Evolutionary conservation across 2,888 invertebrate genomes (phyloP).

Genomic region (Agrenia bidenticulata): DNA sequence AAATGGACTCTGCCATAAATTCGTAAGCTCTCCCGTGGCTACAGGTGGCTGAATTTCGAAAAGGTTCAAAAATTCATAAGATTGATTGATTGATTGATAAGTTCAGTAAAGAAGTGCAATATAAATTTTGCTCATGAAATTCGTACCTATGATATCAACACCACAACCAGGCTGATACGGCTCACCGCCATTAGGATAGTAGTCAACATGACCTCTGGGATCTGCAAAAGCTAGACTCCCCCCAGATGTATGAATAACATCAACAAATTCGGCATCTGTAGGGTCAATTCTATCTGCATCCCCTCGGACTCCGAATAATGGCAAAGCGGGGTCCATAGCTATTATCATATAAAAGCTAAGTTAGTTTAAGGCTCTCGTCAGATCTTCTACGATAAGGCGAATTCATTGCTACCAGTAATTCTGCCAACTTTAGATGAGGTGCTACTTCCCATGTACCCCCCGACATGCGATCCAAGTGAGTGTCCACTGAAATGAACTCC

Average conservation of each 20-base stretch:
- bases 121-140: no score
- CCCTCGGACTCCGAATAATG: conserved; percentile 61
- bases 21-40: conserved; percentile 44
- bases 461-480: conserved; percentile 66
- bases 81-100: no score
- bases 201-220: conserved; percentile 57
- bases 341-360: conserved; percentile 10
- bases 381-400: no score
- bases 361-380: no score
- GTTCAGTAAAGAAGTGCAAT: no score
- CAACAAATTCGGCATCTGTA: conserved; percentile 68
- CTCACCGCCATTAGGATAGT: conserved; percentile 31
- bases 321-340: conserved; percentile 69
- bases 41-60: conserved; percentile 36
- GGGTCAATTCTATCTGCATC: conserved; percentile 62
- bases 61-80: not conserved
- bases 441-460: conserved; percentile 65
- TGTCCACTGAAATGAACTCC: conserved; percentile 65
- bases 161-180: conserved; percentile 49
- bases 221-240: conserved; percentile 65
- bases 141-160: conserved; percentile 27
- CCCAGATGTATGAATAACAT: conserved; percentile 54
- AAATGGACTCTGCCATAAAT: conserved; percentile 40
- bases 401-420: conserved; percentile 20
- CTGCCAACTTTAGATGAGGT: conserved; percentile 56